Conservation (phyloP, 1,140 invertebrate species). For the Drosophila parvula region DNA sequence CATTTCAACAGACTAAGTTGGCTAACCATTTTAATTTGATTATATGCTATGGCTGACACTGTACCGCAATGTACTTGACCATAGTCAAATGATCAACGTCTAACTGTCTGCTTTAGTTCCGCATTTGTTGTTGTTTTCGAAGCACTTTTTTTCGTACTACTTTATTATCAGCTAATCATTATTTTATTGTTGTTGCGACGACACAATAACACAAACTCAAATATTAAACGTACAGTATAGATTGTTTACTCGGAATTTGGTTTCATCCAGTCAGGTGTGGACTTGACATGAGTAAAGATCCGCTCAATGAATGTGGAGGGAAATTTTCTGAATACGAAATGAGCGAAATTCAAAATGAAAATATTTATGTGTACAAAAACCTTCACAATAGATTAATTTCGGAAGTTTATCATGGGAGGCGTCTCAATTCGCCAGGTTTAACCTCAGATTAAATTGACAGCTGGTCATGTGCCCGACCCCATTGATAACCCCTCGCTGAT, state of each 20-base stretch:
- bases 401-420: conserved; percentile 25
- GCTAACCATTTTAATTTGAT: too few species aligned
- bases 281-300: conserved; percentile 39
- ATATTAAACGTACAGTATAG: conserved; percentile 18
- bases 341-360: conserved; percentile 14
- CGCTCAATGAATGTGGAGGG: conserved; percentile 10
- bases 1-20: too few species aligned
- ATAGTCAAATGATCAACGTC: conserved; percentile 54
- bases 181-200: conserved; percentile 27
- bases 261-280: conserved; percentile 66
- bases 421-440: conserved; percentile 7
- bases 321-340: conserved; percentile 33
- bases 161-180: conserved; percentile 52
- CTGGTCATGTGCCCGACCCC: conserved; percentile 38
- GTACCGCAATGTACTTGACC: conserved; percentile 40
- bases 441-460: conserved; percentile 21
- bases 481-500: conserved; percentile 29
- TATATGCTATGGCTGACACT: background rate
- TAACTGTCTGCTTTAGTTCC: conserved; percentile 56
- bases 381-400: conserved; percentile 19
- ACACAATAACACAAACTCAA: conserved; percentile 21
- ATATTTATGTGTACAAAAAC: conserved; percentile 1
- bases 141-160: conserved; percentile 26
- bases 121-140: conserved; percentile 32
- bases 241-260: conserved; percentile 53